Evolutionary conservation across 2,888 invertebrate species (phyloP), one percentile per base, ranked within the genome.

Genomic region (Thera britannica): DNA sequence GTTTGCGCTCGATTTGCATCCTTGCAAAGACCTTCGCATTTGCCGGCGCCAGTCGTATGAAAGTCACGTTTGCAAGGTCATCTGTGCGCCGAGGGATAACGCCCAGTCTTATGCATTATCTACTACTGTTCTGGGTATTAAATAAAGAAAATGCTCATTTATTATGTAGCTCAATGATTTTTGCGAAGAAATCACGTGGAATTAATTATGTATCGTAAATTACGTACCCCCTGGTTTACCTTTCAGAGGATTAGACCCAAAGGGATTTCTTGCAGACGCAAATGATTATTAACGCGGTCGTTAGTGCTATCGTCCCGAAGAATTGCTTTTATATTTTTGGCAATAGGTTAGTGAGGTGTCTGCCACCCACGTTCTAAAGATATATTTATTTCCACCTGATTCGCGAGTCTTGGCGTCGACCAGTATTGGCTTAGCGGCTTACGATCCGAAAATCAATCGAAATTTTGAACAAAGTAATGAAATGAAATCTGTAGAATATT

Each of bases 61-160:
- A 70, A 72, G 75, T 73, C 74, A 73, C 75, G 72, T 70, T 69
- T 65, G 62, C 69, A 72, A 75, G 74, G 73, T 68, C 70, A 67
- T 63, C 59, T 35, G 62, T 67, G 56, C 65, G 52, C 58, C 68
- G 52, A 58, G 72, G 72, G 74, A 72, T 70, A 71, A 52, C 60
- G 46, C 51, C 57, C 4, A 57, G 57, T 62, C 57, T 65, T 65
- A 68, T 58, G 52, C 61, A 66, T 71, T 67, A 64, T 71, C 60
- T 48, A 51, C 62, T 48, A 55, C 61, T 51, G 23, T 44, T 12
- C 23, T 23, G 60, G 51, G 51, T 52, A 6, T 38, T 41, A 57
- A 44, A 44, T 23, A 46, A 55, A 46, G 23, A 23, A 23, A 23
- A 23, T 23, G 23, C 23, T 23, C 23, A 23, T 23, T 1, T 23